These are phyloP conservation scores for Stigmatopora argus DNA, from an alignment of 2,113 vertebrate species.

Conservation along the genomic window DNA sequence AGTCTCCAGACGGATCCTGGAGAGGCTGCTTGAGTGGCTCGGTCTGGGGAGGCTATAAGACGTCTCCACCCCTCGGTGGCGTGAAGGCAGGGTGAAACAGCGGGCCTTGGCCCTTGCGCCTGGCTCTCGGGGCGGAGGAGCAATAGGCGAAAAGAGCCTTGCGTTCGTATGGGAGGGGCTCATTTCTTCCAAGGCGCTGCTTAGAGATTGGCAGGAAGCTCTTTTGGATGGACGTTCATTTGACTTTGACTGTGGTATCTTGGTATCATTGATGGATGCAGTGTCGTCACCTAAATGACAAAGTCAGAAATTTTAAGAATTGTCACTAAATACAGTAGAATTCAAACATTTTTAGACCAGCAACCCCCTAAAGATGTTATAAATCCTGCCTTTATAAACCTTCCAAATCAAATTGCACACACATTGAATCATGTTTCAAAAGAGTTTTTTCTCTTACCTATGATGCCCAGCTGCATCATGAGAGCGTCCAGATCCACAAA, in stretches of 20 bases:
- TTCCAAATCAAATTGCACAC: neutral
- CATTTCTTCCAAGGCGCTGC: slow-evolving; percentile 19
- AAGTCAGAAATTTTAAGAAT: neutral
- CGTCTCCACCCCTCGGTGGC: slow-evolving; percentile 44
- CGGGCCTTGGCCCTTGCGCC: slow-evolving; percentile 51
- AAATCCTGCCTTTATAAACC: no score
- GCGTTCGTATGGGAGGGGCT: slow-evolving; percentile 24
- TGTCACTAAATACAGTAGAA: neutral
- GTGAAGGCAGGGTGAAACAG: slow-evolving; percentile 70
- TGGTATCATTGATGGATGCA: slow-evolving; percentile 8
- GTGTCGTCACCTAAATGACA: slow-evolving; percentile 44
- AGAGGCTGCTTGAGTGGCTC: slow-evolving; percentile 69
- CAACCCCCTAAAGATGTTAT: neutral
- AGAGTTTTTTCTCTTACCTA: slow-evolving; percentile 42
- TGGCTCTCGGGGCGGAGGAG: slow-evolving; percentile 46
- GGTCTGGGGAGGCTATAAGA: slow-evolving; percentile 53
- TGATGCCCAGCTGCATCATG: slow-evolving; percentile 47
- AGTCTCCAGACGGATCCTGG: slow-evolving; percentile 49
- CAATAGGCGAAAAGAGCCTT: slow-evolving; percentile 40
- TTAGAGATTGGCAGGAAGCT: slow-evolving; percentile 46
- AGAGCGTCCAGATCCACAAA: slow-evolving; percentile 52
- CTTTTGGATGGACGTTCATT: slow-evolving; percentile 22
- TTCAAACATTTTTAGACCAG: neutral
- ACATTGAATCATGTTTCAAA: neutral
- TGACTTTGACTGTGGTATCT: slow-evolving; percentile 32